Evolutionary conservation across 2,797 vertebrate genomes (phyloP), one percentile per base, ranked within the genome.

Genomic region (Ammospiza maritima): DNA sequence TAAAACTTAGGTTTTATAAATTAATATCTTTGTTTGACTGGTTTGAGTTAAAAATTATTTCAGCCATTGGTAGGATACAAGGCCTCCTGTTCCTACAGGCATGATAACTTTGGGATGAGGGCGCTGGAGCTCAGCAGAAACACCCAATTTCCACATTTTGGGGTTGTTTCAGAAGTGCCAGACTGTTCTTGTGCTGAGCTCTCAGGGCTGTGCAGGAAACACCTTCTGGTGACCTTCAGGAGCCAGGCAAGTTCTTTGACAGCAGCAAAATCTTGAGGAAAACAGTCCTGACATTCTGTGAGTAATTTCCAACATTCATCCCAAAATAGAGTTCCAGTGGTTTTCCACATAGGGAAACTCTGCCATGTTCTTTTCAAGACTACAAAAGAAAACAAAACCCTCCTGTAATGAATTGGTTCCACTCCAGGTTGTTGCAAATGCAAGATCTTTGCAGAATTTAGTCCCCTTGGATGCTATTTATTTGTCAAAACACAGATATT

Each of bases 101-200:
- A 3, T 5, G 29, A 5, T 40, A 64, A 47, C 6, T 12, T 9
- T 32, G 42, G 62, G 26, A 15, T 71, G 29, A 62, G 12, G 47
- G 5, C 13, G 44, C 4, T 54, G 51, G 34, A 51, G 27, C 27
- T 27, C 0, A 1, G n/a, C 23, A 42, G 57, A 66, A 74, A 32
- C 18, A 29, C 6, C 29, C 1, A 0, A 9, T 67, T 84, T 60
- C 45, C 29, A 17, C 5, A 0, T 71, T 83, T 77, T 6, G 0
- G 16, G 40, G 10, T 13, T 61, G 22, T 64, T 18, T 29, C 23
- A 53, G 51, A 26, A 25, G 9, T 53, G 32, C 11, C 27, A 36
- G 34, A 15, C 23, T 82, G 9, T 50, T 84, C 11, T 57, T 64
- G 44, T 62, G 48, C 61, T 71, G 48, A 66, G 7, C 56, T 51